Evolutionary conservation across 2,113 vertebrate species (phyloP).

Genomic region (Pelobates fuscus): DNA sequence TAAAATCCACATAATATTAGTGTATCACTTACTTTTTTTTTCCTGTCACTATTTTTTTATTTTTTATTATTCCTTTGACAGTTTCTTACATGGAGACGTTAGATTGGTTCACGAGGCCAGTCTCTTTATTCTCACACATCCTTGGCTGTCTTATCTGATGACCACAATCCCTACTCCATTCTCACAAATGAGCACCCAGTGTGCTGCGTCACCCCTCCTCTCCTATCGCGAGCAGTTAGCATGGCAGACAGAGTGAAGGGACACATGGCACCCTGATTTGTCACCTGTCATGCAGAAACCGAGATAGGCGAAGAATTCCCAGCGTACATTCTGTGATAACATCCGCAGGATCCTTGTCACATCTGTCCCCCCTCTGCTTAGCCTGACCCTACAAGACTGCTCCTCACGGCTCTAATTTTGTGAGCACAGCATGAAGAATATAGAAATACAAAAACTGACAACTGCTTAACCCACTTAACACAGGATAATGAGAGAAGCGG

Average conservation of each 20-base stretch:
- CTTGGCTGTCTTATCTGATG: too few relatives aligned
- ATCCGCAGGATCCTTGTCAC: background rate
- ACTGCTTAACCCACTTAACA: background rate
- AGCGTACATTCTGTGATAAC: constrained; percentile 1
- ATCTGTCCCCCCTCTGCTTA: background rate
- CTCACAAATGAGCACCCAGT: too few relatives aligned
- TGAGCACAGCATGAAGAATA: too few relatives aligned
- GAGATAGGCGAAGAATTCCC: background rate
- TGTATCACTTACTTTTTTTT: too few relatives aligned
- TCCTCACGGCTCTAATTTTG: background rate
- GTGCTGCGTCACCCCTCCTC: background rate
- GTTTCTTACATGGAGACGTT: too few relatives aligned
- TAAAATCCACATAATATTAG: too few relatives aligned
- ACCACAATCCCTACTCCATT: too few relatives aligned
- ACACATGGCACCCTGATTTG: background rate
- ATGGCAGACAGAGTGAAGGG: background rate
- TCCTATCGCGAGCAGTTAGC: background rate
- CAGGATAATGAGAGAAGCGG: background rate
- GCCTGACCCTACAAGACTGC: constrained; percentile 5
- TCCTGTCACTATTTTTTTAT: too few relatives aligned
- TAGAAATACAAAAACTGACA: background rate
- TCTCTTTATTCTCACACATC: too few relatives aligned
- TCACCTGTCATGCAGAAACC: background rate
- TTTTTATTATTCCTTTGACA: too few relatives aligned
- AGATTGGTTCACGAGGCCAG: too few relatives aligned